These are phyloP conservation scores for Platerodrilus igneus DNA, from an alignment of 2,888 invertebrate genomes.

Conservation along the genomic window DNA sequence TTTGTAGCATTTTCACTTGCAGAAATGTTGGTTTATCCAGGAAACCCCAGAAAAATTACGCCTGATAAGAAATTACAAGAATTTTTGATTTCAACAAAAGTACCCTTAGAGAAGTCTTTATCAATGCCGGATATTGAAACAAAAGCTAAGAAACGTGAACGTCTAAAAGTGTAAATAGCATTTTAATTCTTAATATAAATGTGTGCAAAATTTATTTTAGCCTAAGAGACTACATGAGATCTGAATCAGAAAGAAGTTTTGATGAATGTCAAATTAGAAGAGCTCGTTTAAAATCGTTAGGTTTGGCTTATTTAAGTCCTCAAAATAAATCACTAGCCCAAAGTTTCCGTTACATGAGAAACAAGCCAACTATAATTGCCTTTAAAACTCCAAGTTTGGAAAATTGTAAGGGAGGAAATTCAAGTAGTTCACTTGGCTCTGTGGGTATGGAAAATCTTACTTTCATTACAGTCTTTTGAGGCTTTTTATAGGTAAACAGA, in stretches of 20 bases:
- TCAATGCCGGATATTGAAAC: slow-evolving; percentile 83
- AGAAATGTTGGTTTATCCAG: slow-evolving; percentile 18
- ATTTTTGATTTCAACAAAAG: slow-evolving; percentile 51
- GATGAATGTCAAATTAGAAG: slow-evolving; percentile 62
- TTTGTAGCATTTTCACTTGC: neutral
- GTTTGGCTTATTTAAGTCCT: slow-evolving; percentile 66
- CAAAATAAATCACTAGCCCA: slow-evolving; percentile 77
- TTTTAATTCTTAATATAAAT: too few species aligned
- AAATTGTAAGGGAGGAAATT: slow-evolving; percentile 57
- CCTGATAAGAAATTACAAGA: slow-evolving; percentile 52
- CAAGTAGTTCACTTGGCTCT: slow-evolving; percentile 55
- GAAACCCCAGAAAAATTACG: slow-evolving; percentile 41
- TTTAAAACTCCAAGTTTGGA: slow-evolving; percentile 80
- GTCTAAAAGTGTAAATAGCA: slow-evolving; percentile 61
- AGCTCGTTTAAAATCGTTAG: slow-evolving; percentile 61
- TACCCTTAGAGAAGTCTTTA: slow-evolving; percentile 71
- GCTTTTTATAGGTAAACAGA: slow-evolving; percentile 34
- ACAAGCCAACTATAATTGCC: slow-evolving; percentile 83
- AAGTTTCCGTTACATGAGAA: slow-evolving; percentile 85
- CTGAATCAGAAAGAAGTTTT: slow-evolving; percentile 76
- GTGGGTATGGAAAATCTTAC: slow-evolving; percentile 47
- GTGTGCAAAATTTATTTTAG: too few species aligned
- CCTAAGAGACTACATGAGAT: slow-evolving; percentile 65
- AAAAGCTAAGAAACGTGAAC: slow-evolving; percentile 64
- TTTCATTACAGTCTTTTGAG: slow-evolving; percentile 9